A percentile compares a stretch with the other conserved stretches of the same genome.
Conservation (phyloP, 2,888 invertebrate species). For the Yponomeuta malinellus region DNA sequence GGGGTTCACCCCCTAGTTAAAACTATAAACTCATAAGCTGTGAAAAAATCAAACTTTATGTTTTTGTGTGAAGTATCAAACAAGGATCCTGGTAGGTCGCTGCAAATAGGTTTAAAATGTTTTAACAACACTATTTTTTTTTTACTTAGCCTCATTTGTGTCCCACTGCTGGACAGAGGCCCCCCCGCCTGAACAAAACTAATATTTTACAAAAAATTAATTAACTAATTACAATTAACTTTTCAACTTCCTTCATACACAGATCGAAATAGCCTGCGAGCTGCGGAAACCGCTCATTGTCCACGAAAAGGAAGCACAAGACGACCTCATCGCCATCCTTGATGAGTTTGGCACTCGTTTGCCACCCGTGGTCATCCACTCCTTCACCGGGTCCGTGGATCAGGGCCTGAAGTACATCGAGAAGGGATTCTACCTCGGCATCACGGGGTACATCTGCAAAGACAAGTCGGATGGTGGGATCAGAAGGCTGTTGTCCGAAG, state of each 20-base stretch:
- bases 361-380: slow-evolving; percentile 92
- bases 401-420: slow-evolving; percentile 88
- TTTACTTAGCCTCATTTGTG: too few relatives aligned
- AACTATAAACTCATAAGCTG: too few relatives aligned
- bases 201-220: too few relatives aligned
- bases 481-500: slow-evolving; percentile 86
- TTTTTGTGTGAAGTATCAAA: too few relatives aligned
- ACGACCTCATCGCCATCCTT: slow-evolving; percentile 85
- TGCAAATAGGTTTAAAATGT: too few relatives aligned
- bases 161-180: too few relatives aligned
- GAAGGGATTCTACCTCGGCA: slow-evolving; percentile 89
- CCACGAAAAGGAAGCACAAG: slow-evolving; percentile 94
- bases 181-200: too few relatives aligned
- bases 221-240: background rate
- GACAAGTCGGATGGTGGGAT: slow-evolving; percentile 95
- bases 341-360: slow-evolving; percentile 66
- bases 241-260: slow-evolving; percentile 29
- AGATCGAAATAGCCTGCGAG: slow-evolving; percentile 90
- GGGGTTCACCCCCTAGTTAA: too few relatives aligned
- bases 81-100: too few relatives aligned
- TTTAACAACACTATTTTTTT: too few relatives aligned
- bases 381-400: slow-evolving; percentile 91
- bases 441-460: slow-evolving; percentile 87
- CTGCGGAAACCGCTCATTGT: slow-evolving; percentile 91
- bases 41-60: too few relatives aligned